These are phyloP conservation scores for Melospiza georgiana DNA, from an alignment of 2,113 vertebrate genomes.

Conservation along the genomic window DNA sequence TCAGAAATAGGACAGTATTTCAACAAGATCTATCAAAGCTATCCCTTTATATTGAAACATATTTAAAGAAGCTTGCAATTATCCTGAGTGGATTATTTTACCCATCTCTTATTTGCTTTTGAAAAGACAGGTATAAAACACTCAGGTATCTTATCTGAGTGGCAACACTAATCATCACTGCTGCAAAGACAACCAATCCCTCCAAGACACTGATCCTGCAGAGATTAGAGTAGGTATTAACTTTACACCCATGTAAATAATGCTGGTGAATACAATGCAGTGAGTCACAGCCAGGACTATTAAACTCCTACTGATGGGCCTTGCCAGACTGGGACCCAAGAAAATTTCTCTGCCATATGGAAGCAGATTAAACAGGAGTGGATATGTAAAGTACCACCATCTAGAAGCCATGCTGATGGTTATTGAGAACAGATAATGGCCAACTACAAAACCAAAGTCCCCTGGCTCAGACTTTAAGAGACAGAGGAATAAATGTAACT, in stretches of 20 bases:
- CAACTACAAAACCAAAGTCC: neutral
- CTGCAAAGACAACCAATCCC: constrained; percentile 23
- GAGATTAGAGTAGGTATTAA: constrained; percentile 13
- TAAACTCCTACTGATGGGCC: neutral
- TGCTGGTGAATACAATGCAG: constrained; percentile 16
- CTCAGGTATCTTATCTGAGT: neutral
- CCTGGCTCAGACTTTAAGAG: neutral
- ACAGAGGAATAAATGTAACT: neutral
- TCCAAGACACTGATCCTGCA: constrained; percentile 34
- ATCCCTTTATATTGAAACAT: neutral
- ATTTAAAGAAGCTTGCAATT: neutral
- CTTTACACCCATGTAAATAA: constrained; percentile 5
- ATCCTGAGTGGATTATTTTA: constrained; percentile 27
- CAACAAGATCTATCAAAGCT: neutral
- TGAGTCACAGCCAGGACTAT: constrained; percentile 5
- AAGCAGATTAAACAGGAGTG: neutral
- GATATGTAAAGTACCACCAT: neutral
- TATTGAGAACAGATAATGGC: neutral
- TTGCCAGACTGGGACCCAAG: neutral
- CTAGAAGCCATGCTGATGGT: neutral
- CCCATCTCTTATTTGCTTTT: neutral
- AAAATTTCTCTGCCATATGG: neutral
- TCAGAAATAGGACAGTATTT: neutral
- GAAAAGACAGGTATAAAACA: constrained; percentile 1
- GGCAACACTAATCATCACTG: neutral